Conservation (phyloP, 2,888 invertebrate species). For the Megastigmus dorsalis region DNA sequence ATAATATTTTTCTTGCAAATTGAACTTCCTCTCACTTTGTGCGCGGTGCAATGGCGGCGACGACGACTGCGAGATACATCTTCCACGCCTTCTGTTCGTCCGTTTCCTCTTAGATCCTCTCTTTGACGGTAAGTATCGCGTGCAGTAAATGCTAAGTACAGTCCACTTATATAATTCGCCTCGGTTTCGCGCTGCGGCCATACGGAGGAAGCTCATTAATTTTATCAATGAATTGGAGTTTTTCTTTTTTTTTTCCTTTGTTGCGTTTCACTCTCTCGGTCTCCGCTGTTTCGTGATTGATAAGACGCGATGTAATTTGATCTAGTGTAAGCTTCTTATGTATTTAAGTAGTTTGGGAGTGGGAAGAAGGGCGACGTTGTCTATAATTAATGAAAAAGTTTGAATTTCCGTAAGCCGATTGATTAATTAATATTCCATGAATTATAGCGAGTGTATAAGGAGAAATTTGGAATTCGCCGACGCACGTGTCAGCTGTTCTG, state of each 20-base stretch:
- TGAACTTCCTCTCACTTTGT: background rate
- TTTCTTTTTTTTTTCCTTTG: no score
- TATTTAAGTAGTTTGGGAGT: no score
- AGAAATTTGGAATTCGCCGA: no score
- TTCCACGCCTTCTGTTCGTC: background rate
- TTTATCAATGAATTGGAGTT: constrained; percentile 1
- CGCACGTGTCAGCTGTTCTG: no score
- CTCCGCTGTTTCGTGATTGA: no score
- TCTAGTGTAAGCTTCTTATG: background rate
- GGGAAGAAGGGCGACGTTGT: no score
- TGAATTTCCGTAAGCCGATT: constrained; percentile 17
- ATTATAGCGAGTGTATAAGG: no score
- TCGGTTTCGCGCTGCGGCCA: no score
- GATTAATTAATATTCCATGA: constrained; percentile 27
- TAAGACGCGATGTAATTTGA: background rate
- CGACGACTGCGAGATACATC: no score
- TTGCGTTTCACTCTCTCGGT: no score
- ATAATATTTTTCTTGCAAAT: constrained; percentile 5
- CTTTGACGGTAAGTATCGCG: background rate
- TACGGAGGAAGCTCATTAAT: constrained; percentile 2
- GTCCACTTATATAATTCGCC: background rate
- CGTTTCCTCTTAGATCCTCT: background rate
- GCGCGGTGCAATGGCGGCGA: no score
- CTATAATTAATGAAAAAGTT: no score
- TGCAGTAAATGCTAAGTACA: background rate